Conservation (phyloP, 2,113 vertebrate species). For the Piaya cayana region DNA sequence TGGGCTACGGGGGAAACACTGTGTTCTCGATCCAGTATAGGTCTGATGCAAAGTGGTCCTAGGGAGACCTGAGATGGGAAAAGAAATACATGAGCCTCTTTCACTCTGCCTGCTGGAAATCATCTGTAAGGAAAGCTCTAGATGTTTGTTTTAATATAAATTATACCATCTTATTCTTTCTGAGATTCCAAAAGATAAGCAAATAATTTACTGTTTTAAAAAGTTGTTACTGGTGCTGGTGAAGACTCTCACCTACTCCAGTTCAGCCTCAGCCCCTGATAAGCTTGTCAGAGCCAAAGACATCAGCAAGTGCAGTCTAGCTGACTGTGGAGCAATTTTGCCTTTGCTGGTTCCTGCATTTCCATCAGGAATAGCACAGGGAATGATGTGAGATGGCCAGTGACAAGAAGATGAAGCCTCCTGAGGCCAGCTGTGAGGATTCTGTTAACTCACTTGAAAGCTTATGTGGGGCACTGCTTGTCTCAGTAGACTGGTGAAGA, state of each 20-base stretch:
- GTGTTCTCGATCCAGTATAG: not conserved
- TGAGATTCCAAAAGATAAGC: not conserved
- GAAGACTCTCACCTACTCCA: not conserved
- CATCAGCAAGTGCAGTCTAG: not conserved
- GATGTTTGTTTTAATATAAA: not conserved
- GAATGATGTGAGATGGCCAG: not conserved
- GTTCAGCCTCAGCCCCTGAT: not conserved
- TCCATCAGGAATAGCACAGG: not conserved
- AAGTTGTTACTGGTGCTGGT: not conserved
- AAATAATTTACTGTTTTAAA: not conserved
- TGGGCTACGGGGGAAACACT: not conserved
- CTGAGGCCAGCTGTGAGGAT: not conserved
- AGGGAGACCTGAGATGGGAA: not conserved
- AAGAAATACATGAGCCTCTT: not conserved
- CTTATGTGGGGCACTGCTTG: not conserved
- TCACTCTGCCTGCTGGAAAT: not conserved
- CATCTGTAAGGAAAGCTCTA: not conserved
- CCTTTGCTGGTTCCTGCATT: not conserved
- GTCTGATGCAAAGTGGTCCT: not conserved
- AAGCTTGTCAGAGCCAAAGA: not conserved
- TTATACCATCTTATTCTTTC: not conserved
- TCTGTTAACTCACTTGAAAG: not conserved
- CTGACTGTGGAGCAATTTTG: not conserved
- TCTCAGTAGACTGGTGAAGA: not conserved
- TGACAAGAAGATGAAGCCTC: not conserved